These are phyloP conservation scores for Pseudomugil gertrudae DNA, from an alignment of 2,797 vertebrate genomes.

Conservation along the genomic window DNA sequence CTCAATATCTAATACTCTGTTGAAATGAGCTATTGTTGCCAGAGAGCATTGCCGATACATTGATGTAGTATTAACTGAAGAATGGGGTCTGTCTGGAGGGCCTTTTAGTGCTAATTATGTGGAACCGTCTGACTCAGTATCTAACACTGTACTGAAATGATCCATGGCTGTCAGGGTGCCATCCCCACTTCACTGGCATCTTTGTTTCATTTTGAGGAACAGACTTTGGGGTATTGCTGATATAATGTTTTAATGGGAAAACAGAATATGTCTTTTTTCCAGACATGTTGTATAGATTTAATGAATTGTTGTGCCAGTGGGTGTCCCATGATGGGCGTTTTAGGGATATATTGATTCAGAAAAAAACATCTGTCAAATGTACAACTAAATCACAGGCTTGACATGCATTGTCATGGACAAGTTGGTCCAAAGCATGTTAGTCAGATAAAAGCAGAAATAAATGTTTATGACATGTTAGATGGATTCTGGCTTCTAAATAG, in stretches of 20 bases:
- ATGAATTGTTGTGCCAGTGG: not conserved
- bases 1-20: conserved; percentile 42
- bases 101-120: conserved; percentile 77
- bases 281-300: too few relatives aligned
- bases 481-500: too few relatives aligned
- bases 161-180: conserved; percentile 41
- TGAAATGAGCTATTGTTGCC: conserved; percentile 63
- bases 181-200: not conserved
- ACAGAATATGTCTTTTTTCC: not conserved
- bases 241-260: not conserved
- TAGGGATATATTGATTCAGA: not conserved
- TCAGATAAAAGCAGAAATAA: too few relatives aligned
- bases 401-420: not conserved
- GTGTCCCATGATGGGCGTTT: not conserved
- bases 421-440: not conserved
- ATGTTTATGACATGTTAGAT: too few relatives aligned
- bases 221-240: not conserved
- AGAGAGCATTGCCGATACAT: conserved; percentile 12
- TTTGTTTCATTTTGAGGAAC: conserved; percentile 30
- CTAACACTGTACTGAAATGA: conserved; percentile 47
- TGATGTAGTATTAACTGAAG: conserved; percentile 49
- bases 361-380: not conserved
- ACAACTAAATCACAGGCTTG: not conserved
- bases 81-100: conserved; percentile 66
- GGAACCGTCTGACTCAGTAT: conserved; percentile 55